Base-by-base conservation (phyloP, 2,888 invertebrate species). In the Lepidonotus clava region DNA sequence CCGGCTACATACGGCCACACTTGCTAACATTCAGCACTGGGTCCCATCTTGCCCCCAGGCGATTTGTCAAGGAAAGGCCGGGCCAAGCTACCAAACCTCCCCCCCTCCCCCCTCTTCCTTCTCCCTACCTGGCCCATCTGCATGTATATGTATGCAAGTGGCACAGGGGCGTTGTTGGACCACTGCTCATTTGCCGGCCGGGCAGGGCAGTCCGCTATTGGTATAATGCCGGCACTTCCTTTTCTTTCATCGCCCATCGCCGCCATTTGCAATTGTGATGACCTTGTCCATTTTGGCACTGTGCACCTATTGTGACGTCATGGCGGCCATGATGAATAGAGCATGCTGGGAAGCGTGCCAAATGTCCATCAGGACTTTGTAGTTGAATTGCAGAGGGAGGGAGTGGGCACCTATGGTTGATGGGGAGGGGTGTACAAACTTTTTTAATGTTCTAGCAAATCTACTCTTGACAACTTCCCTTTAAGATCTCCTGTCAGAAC, bases 271-370 rank as follows among this genome's bases (percentile, higher is more conserved):
- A 80, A 46, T 24, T 80, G 80, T 51, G 51, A 80, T 80, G 8
- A 32, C 8, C 66, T n/a, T 34, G 46, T 41, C 38, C 41, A 46
- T 80, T 80, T 76, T 80, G 80, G 80, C 80, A 80, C 71, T n/a
- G 71, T 0, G 46, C 80, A 0, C 46, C 80, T 46, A 28, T 41
- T 80, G 51, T 80, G 46, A 80, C 46, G 80, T 77, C 77, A 77
- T 24, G 5, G n/a, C 24, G 66, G 71, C 38, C 36, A 71, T 80
- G 80, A 76, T 36, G 8, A 46, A 80, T 80, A 28, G 80, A 28
- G 80, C 8, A 80, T 51, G n/a, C n/a, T 24, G 41, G 80, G 80
- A 41, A 80, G 46, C 14, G 28, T 46, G 80, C 80, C 80, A 80
- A 41, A 32, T 5, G 80, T 80, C 5, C 41, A 80, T 80, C 80